phyloP scores from a whole-genome alignment of 53 echinoderm and acorn worm genomes.

The Henricia sp. region DNA sequence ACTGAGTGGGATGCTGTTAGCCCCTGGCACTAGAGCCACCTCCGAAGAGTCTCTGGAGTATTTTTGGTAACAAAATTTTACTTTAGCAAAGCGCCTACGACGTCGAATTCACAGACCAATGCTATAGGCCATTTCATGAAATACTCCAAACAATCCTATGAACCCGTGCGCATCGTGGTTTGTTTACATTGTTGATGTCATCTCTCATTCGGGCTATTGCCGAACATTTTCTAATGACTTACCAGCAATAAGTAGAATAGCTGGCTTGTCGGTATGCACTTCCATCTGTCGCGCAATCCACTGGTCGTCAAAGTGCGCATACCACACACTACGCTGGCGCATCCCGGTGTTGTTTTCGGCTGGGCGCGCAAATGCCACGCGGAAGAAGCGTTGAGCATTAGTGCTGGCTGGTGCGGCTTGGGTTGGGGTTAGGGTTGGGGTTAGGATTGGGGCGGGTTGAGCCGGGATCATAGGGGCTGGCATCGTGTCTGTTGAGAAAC shows the following conservation, averaged over 20 bases:
- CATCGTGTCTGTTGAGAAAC: not conserved
- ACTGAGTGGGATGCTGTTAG: too few species aligned
- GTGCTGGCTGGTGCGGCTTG: conserved; percentile 26
- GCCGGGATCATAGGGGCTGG: conserved; percentile 63
- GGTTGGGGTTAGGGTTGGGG: too few species aligned
- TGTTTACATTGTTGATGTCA: too few species aligned
- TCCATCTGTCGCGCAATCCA: conserved; percentile 99
- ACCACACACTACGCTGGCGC: conserved; percentile 89
- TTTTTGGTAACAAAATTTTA: too few species aligned
- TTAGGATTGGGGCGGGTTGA: conserved; percentile 31
- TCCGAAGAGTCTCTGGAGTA: too few species aligned
- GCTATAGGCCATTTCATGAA: too few species aligned
- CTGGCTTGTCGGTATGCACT: conserved; percentile 76
- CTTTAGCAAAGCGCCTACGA: too few species aligned
- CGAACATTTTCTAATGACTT: conserved; percentile 2
- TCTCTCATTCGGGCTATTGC: too few species aligned
- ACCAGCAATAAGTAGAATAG: conserved; percentile 94
- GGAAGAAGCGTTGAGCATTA: conserved; percentile 89
- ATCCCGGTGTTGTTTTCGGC: conserved; percentile 34
- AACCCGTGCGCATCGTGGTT: too few species aligned
- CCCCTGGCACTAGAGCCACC: too few species aligned
- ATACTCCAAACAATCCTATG: too few species aligned
- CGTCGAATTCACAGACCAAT: too few species aligned
- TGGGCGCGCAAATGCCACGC: conserved; percentile 82
- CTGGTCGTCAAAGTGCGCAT: conserved; percentile 97